These are phyloP conservation scores for Folsomia candida DNA, from an alignment of 2,888 invertebrate genomes.

Conservation along the genomic window DNA sequence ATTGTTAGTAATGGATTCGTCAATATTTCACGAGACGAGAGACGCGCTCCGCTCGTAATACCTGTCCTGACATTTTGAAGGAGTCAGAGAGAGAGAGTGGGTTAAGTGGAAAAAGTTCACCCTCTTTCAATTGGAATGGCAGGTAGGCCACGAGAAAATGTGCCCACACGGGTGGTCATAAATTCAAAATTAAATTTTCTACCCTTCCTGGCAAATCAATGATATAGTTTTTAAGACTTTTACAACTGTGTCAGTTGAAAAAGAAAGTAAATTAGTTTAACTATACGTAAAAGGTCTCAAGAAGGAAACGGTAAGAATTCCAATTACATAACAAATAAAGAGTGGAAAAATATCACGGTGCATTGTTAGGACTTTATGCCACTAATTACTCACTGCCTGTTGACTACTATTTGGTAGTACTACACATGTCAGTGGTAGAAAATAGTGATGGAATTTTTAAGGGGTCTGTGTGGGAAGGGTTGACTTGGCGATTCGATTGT, in stretches of 20 bases:
- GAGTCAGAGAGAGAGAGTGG: neutral
- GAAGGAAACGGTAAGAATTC: neutral
- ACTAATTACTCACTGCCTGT: neutral
- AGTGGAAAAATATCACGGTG: neutral
- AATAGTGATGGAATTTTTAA: too few relatives aligned
- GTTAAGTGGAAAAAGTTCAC: neutral
- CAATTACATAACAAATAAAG: neutral
- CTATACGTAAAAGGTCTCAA: neutral
- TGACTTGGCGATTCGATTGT: neutral
- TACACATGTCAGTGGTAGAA: neutral
- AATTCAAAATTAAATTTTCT: neutral
- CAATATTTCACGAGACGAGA: slow-evolving; percentile 10
- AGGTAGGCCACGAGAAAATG: neutral
- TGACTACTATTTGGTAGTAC: neutral
- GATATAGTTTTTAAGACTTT: neutral
- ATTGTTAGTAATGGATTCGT: slow-evolving; percentile 12
- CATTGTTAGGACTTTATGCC: neutral
- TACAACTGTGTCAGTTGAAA: neutral
- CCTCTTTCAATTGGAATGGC: neutral
- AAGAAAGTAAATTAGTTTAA: neutral
- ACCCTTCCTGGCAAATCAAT: too few relatives aligned
- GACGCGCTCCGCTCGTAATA: neutral
- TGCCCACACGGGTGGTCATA: neutral
- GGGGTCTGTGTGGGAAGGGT: neutral
- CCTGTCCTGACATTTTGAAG: neutral